Evolutionary conservation across 1,140 invertebrate species (phyloP).

Genomic region (Paraescarpia echinospica): DNA sequence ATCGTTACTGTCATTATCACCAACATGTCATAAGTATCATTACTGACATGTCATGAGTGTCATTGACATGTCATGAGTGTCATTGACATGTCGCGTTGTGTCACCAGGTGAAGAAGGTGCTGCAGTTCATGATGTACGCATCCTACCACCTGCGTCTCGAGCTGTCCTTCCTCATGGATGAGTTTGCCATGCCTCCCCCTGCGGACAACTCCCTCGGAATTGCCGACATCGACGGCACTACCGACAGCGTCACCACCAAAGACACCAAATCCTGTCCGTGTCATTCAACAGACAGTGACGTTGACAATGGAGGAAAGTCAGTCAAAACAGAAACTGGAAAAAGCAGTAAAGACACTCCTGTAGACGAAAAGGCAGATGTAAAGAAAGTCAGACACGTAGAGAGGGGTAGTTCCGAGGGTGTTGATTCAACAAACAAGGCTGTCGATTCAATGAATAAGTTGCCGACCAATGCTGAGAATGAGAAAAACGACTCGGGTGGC

Average conservation of each 20-base stretch:
- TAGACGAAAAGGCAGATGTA: background rate
- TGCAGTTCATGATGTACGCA: constrained; percentile 79
- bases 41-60: background rate
- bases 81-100: constrained; percentile 26
- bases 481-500: constrained; percentile 44
- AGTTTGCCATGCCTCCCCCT: constrained; percentile 67
- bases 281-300: background rate
- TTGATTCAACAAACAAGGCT: background rate
- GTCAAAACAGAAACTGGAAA: background rate
- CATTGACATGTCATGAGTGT: background rate
- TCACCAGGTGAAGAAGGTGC: constrained; percentile 74
- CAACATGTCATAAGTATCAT: background rate
- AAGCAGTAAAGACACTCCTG: background rate
- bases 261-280: background rate
- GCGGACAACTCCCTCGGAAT: constrained; percentile 33
- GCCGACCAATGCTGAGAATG: background rate
- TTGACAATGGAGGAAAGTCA: background rate
- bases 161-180: constrained; percentile 85
- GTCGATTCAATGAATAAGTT: background rate
- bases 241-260: background rate
- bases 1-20: background rate
- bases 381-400: background rate
- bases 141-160: constrained; percentile 91
- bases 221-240: background rate
- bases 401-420: background rate